Conservation (phyloP, 2,888 invertebrate genomes). For the Lepas anatifera region DNA sequence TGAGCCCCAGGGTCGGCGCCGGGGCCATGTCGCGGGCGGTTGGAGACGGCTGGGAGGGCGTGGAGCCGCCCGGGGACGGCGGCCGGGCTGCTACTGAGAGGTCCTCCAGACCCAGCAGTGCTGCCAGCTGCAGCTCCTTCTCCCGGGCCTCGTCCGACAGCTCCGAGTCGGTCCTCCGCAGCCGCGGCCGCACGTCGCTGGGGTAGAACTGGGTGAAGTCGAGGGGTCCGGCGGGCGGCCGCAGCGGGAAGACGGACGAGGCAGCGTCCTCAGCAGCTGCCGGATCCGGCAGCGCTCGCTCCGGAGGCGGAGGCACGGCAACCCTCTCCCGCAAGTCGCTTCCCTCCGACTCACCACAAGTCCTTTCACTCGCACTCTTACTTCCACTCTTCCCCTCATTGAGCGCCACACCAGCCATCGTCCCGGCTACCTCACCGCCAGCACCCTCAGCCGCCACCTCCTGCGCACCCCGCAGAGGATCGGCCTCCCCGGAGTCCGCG, state of each 20-base stretch:
- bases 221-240: background rate
- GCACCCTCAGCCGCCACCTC: background rate
- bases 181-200: background rate
- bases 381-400: no score
- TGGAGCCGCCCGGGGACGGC: background rate
- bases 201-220: constrained; percentile 6
- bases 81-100: background rate
- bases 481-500: no score
- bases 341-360: no score
- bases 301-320: no score
- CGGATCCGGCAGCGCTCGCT: no score
- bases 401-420: no score
- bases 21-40: background rate
- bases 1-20: no score
- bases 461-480: background rate
- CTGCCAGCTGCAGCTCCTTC: background rate
- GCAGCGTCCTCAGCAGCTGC: no score
- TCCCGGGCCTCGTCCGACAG: background rate
- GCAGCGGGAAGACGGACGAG: no score
- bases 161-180: background rate
- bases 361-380: no score
- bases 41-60: no score
- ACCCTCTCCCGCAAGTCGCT: no score
- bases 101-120: background rate
- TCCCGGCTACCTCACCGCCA: background rate